Evolutionary conservation across 2,888 invertebrate species (phyloP), one percentile per base, ranked within the genome.

Genomic region (Synanthedon andrenaeformis): DNA sequence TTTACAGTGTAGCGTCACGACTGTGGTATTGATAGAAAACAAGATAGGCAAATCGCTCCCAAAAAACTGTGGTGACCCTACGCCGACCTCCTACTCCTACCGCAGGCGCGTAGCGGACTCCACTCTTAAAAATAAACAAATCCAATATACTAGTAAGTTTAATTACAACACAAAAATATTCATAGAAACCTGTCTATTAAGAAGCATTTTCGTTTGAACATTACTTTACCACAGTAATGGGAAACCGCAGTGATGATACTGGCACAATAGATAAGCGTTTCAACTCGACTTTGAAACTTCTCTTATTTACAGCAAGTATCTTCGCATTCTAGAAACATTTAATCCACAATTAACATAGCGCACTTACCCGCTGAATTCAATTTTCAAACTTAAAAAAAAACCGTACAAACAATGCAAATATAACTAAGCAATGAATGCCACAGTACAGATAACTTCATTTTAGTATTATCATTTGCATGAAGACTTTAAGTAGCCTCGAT

Each of bases 61-160:
- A 45, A 45, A 45, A 45, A 45, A 45, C 45, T 14, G 45, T 62
- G 50, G 58, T 35, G 51, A 57, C 65, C 62, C 68, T 70, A 68
- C 58, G 49, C 4, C 70, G 73, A 70, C 75, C 76, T 73, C 73
- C 72, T 71, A 72, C 74, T 63, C 74, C 72, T 70, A 55, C 56
- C 76, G 79, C 65, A 17, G 55, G 63, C 64, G 68, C 74, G 74
- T 77, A 72, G 73, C 65, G 59, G 59, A 64, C 67, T 65, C 62
- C 61, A 49, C 64, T 67, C 59, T 72, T 63, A 64, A 70, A 74
- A 69, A 67, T 66, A 69, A 61, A 66, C 61, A 64, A 62, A 66
- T 58, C 13, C 45, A 45, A 19, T 49, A 4, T 35, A 35, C 35
- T 0, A 35, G 10, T 35, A 35, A 8, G 35, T 35, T 35, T 19